phyloP scores from a whole-genome alignment of 1,140 invertebrate genomes.

The Anastrepha ludens region DNA sequence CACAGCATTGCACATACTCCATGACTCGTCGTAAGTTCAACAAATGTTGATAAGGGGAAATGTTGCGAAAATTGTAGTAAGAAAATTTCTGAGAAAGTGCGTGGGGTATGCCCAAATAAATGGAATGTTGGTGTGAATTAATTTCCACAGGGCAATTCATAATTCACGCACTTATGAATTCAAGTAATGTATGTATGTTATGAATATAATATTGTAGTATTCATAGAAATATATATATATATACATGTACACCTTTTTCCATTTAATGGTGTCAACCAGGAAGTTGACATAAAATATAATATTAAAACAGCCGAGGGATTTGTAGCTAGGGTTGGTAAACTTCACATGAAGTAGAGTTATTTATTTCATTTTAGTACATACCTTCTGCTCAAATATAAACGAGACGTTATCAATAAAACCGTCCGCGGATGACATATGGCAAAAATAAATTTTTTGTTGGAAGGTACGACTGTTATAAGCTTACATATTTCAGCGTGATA shows the following conservation, averaged over 20 bases:
- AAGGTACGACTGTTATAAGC: no score
- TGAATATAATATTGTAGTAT: conserved; percentile 38
- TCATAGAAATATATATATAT: no score
- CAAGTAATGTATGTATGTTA: conserved; percentile 1
- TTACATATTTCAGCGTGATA: no score
- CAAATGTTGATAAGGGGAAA: not conserved
- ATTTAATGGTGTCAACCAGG: not conserved
- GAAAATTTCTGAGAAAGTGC: not conserved
- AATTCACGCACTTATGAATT: not conserved
- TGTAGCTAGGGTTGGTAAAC: no score
- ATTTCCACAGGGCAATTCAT: not conserved
- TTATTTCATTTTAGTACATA: no score
- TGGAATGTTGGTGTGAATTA: not conserved
- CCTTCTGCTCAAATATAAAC: no score
- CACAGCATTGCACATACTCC: not conserved
- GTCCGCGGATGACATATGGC: no score
- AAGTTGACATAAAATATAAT: not conserved
- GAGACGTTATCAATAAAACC: no score
- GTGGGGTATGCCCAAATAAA: not conserved
- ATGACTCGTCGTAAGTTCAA: not conserved
- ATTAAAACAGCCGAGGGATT: no score
- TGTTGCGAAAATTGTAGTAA: conserved; percentile 4
- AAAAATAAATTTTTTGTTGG: no score
- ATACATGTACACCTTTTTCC: not conserved
- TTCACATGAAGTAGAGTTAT: no score